Evolutionary conservation across 1,140 invertebrate genomes (phyloP), one percentile per base, ranked within the genome.

Genomic region (Monomorium pharaonis): DNA sequence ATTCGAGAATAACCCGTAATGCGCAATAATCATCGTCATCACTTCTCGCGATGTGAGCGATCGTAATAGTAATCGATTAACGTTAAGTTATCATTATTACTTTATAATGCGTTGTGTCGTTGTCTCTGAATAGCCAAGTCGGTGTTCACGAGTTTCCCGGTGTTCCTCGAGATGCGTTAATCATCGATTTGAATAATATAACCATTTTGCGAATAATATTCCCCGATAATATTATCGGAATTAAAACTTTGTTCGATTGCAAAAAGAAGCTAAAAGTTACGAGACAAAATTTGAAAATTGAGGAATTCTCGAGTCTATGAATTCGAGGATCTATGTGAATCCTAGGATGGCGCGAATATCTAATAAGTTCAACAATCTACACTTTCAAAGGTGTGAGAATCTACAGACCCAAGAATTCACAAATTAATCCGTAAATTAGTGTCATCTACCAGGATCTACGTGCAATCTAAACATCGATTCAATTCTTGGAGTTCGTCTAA

Each of bases 61-160:
- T 85, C 70, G 87, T 65, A 91, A 92, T 89, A 91, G 91, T 92
- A 90, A 87, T 91, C 67, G 47, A 81, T 86, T 93, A 91, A 92
- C 63, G 83, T 92, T 91, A 91, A 87, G 78, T 91, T 91, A 91
- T 93, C 91, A 94, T 93, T 93, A 93, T 92, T 94, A 94, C 92
- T 94, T 95, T 93, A 92, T 94, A 94, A 95, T 94, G 94, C 94
- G 92, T 92, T 95, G 93, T 95, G 93, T 95, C 94, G 94, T 95
- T 95, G 94, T 95, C 93, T 94, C 92, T 94, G 93, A 95, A 94
- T 95, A 95, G 92, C 94, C 92, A 93, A 92, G 56, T 90, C 87
- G 83, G 84, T 92, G 56, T 74, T 44, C 18, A 27, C 54, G 42
- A 30, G 72, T 47, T 49, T 83, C 49, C 10, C 58, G 10, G 5